Percentiles rank a stretch among this genome's conserved stretches.
phyloP scores from a whole-genome alignment of 2,113 vertebrate genomes.

The Serilophus lunatus region DNA sequence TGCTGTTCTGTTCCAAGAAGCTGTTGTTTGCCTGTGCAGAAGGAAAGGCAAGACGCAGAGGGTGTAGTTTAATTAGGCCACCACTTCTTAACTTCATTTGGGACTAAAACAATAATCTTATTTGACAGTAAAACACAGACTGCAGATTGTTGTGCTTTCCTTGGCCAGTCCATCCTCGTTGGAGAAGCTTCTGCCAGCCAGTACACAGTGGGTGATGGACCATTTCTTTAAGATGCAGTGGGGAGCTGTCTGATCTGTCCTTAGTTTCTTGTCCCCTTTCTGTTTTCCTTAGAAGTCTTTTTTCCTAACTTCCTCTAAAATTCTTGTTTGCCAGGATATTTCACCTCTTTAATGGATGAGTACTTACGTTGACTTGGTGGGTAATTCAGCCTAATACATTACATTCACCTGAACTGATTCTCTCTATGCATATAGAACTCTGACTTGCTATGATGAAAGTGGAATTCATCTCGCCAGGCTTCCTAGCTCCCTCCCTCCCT shows the following conservation, averaged over 20 bases:
- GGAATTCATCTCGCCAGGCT: neutral
- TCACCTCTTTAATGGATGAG: neutral
- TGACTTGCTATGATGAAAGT: conserved; percentile 20
- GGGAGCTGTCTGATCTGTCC: neutral
- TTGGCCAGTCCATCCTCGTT: neutral
- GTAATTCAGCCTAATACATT: neutral
- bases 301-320: neutral
- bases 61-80: neutral
- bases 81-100: neutral
- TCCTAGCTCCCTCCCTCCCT: neutral
- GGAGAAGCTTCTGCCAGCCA: neutral
- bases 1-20: neutral
- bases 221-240: neutral
- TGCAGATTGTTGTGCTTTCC: neutral
- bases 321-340: neutral
- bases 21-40: neutral
- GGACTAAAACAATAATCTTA: no score
- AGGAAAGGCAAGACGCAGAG: neutral
- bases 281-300: neutral
- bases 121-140: neutral
- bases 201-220: neutral
- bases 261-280: neutral
- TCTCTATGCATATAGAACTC: neutral
- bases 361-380: neutral
- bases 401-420: neutral